Percentiles rank a stretch among this genome's conserved stretches.
Conservation (phyloP, 1,140 invertebrate genomes). For the Galleria mellonella region DNA sequence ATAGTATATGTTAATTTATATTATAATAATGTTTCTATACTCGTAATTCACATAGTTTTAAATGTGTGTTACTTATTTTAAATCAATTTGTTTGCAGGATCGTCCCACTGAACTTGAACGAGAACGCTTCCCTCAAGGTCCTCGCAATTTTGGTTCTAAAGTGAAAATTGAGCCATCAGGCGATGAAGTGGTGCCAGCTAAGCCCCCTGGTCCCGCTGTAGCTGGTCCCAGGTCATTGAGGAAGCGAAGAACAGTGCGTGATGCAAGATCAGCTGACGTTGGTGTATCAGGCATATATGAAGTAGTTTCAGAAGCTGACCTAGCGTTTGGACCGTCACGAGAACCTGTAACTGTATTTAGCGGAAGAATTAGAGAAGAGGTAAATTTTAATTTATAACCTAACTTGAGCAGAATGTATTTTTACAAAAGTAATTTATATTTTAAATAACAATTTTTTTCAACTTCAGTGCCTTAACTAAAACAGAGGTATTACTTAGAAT, state of each 20-base stretch:
- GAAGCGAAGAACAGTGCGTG: constrained; percentile 80
- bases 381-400: constrained; percentile 38
- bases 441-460: background rate
- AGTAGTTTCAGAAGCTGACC: constrained; percentile 93
- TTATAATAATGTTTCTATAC: no score
- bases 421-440: no score
- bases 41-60: no score
- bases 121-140: constrained; percentile 88
- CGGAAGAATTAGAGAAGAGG: constrained; percentile 89
- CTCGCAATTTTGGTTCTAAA: constrained; percentile 79
- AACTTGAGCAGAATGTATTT: no score
- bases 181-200: constrained; percentile 43
- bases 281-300: constrained; percentile 91
- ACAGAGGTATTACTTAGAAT: no score
- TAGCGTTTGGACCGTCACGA: constrained; percentile 90
- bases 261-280: constrained; percentile 86
- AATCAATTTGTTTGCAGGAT: constrained; percentile 72
- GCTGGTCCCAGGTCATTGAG: constrained; percentile 75
- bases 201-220: constrained; percentile 68
- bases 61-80: no score
- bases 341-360: constrained; percentile 91
- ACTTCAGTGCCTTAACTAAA: background rate
- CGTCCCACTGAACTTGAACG: constrained; percentile 75
- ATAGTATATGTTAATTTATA: no score
- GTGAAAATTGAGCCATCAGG: constrained; percentile 32